Evolutionary conservation across 2,113 vertebrate species (phyloP).

Genomic region (Psephotus haematonotus): DNA sequence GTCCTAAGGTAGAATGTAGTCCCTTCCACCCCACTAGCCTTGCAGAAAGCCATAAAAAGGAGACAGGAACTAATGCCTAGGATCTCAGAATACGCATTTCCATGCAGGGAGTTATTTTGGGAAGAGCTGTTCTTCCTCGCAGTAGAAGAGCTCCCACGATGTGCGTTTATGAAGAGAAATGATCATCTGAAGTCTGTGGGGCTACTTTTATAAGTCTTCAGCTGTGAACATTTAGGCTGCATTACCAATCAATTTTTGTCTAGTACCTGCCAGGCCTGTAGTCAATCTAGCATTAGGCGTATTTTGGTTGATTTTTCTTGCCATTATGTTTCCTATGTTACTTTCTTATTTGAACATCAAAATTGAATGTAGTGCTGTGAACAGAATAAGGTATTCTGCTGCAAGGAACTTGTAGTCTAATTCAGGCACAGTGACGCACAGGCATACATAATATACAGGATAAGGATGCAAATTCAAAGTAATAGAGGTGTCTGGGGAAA

Average conservation of each 20-base stretch:
- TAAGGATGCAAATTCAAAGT: constrained; percentile 44
- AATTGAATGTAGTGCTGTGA: neutral
- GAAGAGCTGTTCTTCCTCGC: neutral
- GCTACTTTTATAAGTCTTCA: neutral
- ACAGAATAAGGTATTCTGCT: constrained; percentile 36
- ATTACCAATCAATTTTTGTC: neutral
- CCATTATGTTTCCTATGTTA: neutral
- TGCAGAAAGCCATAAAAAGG: neutral
- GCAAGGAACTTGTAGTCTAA: constrained; percentile 20
- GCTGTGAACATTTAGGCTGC: neutral
- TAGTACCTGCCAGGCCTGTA: neutral
- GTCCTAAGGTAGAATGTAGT: fast-evolving
- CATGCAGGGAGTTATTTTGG: neutral
- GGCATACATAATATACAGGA: constrained; percentile 28
- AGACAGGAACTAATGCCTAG: neutral
- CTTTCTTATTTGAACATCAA: constrained; percentile 15
- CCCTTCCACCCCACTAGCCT: neutral
- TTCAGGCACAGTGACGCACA: constrained; percentile 31
- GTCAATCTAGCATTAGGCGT: neutral
- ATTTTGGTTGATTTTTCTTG: neutral
- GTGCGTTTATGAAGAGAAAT: neutral
- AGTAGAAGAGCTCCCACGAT: neutral
- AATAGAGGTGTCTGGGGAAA: constrained; percentile 31
- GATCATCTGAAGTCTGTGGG: neutral
- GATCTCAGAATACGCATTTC: neutral